These are phyloP conservation scores for Pitta sordida DNA, from an alignment of 2,113 vertebrate species.

Conservation along the genomic window DNA sequence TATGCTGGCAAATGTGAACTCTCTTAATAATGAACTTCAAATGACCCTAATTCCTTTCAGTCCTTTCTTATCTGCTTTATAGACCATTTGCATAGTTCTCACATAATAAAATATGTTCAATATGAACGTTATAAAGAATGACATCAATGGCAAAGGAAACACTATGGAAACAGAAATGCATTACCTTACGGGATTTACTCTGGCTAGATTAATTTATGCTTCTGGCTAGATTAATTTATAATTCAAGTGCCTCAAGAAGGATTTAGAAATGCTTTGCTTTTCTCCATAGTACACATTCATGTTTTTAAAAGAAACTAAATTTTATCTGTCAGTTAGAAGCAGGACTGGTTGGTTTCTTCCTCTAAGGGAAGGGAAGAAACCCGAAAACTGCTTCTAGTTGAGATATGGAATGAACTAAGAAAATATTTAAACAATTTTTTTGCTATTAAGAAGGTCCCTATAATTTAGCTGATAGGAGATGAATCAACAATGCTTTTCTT, in stretches of 20 bases:
- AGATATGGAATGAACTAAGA: neutral
- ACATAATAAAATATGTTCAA: neutral
- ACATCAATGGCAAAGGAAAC: neutral
- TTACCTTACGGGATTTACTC: neutral
- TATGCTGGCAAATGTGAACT: neutral
- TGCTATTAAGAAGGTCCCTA: fast-evolving
- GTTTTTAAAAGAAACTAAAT: neutral
- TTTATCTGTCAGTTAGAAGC: neutral
- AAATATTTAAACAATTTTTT: neutral
- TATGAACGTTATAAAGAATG: neutral
- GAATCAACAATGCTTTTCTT: neutral
- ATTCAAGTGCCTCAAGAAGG: neutral
- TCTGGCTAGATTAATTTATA: neutral
- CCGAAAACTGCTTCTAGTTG: neutral
- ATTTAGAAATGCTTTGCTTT: neutral
- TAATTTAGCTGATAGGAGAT: neutral
- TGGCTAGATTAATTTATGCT: neutral
- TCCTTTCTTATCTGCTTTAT: neutral
- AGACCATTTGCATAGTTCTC: neutral
- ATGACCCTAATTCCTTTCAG: neutral
- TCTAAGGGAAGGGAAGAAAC: neutral
- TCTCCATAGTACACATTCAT: neutral
- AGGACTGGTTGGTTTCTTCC: neutral
- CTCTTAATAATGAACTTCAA: neutral
- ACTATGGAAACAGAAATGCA: neutral